These are phyloP conservation scores for Drosophila neocordata DNA, from an alignment of 1,140 invertebrate species.

Conservation along the genomic window DNA sequence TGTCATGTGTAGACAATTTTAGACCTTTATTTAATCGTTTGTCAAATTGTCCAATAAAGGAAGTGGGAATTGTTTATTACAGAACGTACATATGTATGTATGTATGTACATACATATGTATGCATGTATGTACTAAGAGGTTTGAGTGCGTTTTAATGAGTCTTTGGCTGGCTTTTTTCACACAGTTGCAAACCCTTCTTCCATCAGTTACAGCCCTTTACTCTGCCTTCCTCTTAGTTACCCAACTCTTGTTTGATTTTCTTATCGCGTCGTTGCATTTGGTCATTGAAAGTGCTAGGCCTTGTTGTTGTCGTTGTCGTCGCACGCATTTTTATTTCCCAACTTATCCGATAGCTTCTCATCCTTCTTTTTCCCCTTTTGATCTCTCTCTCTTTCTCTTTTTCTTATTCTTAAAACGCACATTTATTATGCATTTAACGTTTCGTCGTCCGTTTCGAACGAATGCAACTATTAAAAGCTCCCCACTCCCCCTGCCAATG, in stretches of 20 bases:
- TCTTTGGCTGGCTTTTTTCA: background rate
- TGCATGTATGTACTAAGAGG: constrained; percentile 5
- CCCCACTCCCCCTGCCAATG: background rate
- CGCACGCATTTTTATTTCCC: constrained; percentile 67
- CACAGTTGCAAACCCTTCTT: background rate
- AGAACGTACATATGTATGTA: too few relatives aligned
- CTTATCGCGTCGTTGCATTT: constrained; percentile 50
- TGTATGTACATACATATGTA: background rate
- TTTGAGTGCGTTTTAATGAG: background rate
- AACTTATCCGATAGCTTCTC: constrained; percentile 17
- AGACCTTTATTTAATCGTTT: too few relatives aligned
- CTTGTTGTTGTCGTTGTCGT: constrained; percentile 43
- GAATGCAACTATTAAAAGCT: constrained; percentile 42
- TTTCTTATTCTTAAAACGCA: constrained; percentile 48
- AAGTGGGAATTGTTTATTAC: too few relatives aligned
- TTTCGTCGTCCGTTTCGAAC: constrained; percentile 41
- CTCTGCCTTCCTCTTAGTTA: constrained; percentile 11
- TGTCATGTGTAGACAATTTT: too few relatives aligned
- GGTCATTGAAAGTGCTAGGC: constrained; percentile 75
- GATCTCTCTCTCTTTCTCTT: background rate
- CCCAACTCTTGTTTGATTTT: constrained; percentile 18
- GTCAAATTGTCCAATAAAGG: too few relatives aligned
- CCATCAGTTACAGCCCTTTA: background rate
- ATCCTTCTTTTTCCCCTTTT: background rate
- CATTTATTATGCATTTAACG: constrained; percentile 81